Evolutionary conservation across 1,140 invertebrate genomes (phyloP).

Genomic region (Chionoecetes opilio): DNA sequence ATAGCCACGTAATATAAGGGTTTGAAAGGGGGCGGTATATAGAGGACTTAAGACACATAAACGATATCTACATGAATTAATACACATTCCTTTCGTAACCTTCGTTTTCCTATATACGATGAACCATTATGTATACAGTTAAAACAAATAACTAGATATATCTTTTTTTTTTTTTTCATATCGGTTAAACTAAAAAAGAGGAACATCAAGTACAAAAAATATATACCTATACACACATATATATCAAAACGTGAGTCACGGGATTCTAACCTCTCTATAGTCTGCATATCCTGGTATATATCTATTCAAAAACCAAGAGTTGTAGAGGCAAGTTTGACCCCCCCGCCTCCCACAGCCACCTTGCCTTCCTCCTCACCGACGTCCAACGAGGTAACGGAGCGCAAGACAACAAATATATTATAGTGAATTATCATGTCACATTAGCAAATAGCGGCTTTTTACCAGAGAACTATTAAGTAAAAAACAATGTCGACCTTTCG

Average conservation of each 20-base stretch:
- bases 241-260: background rate
- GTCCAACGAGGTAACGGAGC: too few relatives aligned
- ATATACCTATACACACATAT: background rate
- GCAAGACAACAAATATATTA: too few relatives aligned
- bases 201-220: constrained; percentile 30
- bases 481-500: too few relatives aligned
- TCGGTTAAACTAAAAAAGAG: background rate
- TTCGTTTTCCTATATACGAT: too few relatives aligned
- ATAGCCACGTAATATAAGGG: too few relatives aligned
- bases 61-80: background rate
- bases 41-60: background rate
- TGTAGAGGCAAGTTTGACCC: background rate
- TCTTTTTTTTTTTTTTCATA: background rate
- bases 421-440: too few relatives aligned
- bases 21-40: too few relatives aligned
- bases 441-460: too few relatives aligned
- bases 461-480: too few relatives aligned
- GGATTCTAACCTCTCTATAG: background rate
- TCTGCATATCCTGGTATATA: background rate
- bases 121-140: too few relatives aligned
- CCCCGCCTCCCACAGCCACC: background rate
- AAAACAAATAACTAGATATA: background rate
- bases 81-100: too few relatives aligned
- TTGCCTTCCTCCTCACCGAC: too few relatives aligned
- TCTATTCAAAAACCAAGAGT: background rate